Percentiles rank a stretch among this genome's conserved stretches.
Conservation (phyloP, 1,140 invertebrate species). For the Pseudomyrmex pallidus region DNA sequence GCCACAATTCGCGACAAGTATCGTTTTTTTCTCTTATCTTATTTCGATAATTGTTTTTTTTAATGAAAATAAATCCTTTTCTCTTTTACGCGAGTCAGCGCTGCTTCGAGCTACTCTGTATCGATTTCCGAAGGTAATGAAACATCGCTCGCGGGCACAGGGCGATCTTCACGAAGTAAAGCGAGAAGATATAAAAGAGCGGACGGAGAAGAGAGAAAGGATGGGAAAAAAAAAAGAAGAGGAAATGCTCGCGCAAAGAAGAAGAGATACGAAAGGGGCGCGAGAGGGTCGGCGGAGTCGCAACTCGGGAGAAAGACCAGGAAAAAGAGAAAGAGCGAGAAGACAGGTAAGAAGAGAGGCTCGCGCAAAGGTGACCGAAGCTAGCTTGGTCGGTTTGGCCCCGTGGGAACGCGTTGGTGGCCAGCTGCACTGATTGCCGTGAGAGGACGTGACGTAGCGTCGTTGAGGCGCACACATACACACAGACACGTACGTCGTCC, state of each 20-base stretch:
- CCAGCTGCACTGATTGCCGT: constrained; percentile 84
- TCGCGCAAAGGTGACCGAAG: constrained; percentile 73
- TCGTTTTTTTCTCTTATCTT: neutral
- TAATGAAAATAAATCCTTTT: neutral
- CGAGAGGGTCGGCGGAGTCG: neutral
- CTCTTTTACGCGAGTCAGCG: neutral
- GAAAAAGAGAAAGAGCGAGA: constrained; percentile 56
- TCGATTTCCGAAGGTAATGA: constrained; percentile 39
- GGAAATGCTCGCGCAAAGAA: constrained; percentile 34
- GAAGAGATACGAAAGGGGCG: constrained; percentile 1
- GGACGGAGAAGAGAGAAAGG: neutral
- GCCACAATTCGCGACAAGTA: neutral
- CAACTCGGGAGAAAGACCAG: constrained; percentile 41
- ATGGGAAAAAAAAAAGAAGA: constrained; percentile 14
- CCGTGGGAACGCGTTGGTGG: constrained; percentile 85
- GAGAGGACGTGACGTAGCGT: constrained; percentile 80
- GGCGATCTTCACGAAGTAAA: constrained; percentile 66
- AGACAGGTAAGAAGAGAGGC: constrained; percentile 68
- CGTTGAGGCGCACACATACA: constrained; percentile 58
- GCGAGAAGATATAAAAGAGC: constrained; percentile 63
- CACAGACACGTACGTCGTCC: neutral
- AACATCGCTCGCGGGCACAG: constrained; percentile 33
- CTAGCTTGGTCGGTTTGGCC: constrained; percentile 79
- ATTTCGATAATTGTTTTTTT: constrained; percentile 4
- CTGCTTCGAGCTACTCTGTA: neutral